A percentile compares a stretch with the other conserved stretches of the same genome.
Conservation (phyloP, 2,113 vertebrate genomes). For the Porphyrio hochstetteri region DNA sequence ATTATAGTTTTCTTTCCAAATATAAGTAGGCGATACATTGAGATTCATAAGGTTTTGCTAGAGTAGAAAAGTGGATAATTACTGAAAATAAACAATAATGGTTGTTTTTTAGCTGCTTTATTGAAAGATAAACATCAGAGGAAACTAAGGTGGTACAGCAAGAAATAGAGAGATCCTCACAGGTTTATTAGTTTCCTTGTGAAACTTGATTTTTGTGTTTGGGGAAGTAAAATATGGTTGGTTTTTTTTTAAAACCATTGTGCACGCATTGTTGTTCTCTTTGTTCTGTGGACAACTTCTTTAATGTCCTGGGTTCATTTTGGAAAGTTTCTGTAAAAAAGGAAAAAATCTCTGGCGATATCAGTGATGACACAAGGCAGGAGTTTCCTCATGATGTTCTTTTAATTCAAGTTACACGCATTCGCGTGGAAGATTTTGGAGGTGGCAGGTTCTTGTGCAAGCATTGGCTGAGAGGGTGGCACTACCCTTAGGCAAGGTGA, state of each 20-base stretch:
- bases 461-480: background rate
- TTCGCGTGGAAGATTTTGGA: background rate
- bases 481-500: background rate
- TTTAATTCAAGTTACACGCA: accelerated
- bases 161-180: background rate
- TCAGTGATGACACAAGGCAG: background rate
- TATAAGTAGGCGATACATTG: background rate
- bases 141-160: background rate
- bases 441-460: background rate
- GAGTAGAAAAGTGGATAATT: background rate
- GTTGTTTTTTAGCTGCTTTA: background rate
- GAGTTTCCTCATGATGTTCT: background rate
- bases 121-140: background rate
- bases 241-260: background rate
- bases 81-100: background rate
- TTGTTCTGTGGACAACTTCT: background rate
- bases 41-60: constrained; percentile 21
- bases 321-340: background rate
- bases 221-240: background rate
- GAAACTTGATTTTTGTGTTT: background rate
- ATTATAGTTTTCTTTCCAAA: background rate
- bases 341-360: background rate
- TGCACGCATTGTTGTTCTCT: background rate
- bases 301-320: background rate
- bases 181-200: background rate